phyloP scores from a whole-genome alignment of 1,140 invertebrate species.

The Lamellibrachia luymesi region DNA sequence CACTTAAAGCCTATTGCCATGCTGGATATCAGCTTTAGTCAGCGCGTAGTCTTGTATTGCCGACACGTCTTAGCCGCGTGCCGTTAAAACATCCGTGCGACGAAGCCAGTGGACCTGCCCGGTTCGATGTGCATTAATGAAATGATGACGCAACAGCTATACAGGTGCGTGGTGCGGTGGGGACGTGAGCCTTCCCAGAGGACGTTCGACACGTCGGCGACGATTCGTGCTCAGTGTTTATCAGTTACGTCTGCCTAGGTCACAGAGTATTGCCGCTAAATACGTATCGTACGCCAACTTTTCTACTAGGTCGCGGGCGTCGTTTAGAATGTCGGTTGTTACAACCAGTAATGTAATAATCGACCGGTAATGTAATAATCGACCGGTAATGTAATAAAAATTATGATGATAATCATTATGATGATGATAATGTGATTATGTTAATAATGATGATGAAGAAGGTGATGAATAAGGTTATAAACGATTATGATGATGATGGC shows the following conservation, averaged over 20 bases:
- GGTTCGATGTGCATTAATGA: not conserved
- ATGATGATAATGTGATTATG: not conserved
- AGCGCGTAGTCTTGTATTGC: not conserved
- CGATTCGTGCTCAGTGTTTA: not conserved
- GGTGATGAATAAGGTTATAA: not conserved
- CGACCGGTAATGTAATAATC: not conserved
- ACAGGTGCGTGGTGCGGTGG: not conserved
- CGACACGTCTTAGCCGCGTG: not conserved
- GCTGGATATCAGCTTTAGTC: too few relatives aligned
- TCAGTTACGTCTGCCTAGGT: not conserved
- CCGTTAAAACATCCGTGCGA: not conserved
- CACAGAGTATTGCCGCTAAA: not conserved
- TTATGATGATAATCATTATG: not conserved
- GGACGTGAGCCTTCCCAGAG: not conserved
- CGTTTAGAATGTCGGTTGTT: not conserved
- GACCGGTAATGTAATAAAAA: not conserved
- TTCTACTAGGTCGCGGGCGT: not conserved
- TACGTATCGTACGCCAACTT: not conserved
- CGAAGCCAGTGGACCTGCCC: not conserved
- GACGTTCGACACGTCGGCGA: not conserved
- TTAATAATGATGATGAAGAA: too few relatives aligned
- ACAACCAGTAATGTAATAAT: too few relatives aligned
- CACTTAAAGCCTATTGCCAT: not conserved
- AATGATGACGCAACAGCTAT: not conserved
- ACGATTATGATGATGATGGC: too few relatives aligned